These are phyloP conservation scores for Penaeus vannamei DNA, from an alignment of 1,140 invertebrate genomes.

Conservation along the genomic window DNA sequence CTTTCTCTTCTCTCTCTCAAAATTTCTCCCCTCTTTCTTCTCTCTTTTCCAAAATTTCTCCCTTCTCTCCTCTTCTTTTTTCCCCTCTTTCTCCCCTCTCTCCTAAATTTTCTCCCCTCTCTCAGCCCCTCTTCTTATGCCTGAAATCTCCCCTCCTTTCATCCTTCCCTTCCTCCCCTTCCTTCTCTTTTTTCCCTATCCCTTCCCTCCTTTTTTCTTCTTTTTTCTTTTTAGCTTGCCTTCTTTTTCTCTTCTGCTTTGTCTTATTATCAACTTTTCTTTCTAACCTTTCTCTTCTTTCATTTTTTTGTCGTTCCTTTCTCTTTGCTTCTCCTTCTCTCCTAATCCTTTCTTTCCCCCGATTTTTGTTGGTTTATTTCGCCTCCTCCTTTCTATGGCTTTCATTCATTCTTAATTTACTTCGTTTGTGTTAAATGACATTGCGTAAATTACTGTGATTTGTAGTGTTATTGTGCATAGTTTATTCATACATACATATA, in stretches of 20 bases:
- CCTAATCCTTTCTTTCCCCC: not conserved
- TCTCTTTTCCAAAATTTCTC: not conserved
- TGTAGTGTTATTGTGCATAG: not conserved
- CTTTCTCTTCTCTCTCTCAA: not conserved
- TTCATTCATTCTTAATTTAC: not conserved
- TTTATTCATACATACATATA: too few relatives aligned
- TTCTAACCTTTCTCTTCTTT: constrained; percentile 1
- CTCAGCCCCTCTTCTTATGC: too few relatives aligned
- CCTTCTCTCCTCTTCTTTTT: not conserved
- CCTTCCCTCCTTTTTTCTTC: too few relatives aligned
- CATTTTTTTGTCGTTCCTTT: constrained; percentile 1
- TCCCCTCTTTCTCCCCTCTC: not conserved
- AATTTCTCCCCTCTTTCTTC: not conserved
- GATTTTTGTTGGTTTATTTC: not conserved
- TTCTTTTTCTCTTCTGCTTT: not conserved
- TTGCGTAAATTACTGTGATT: not conserved
- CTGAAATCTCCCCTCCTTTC: not conserved
- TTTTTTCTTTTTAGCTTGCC: not conserved
- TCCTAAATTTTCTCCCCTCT: too few relatives aligned
- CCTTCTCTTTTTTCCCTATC: not conserved
- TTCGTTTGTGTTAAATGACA: not conserved
- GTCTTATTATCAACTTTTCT: not conserved
- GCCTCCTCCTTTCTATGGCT: not conserved
- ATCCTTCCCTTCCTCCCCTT: not conserved
- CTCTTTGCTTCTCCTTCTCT: not conserved